Evolutionary conservation across 2,113 vertebrate species (phyloP), one percentile per base, ranked within the genome.

Genomic region (Columba janthina): DNA sequence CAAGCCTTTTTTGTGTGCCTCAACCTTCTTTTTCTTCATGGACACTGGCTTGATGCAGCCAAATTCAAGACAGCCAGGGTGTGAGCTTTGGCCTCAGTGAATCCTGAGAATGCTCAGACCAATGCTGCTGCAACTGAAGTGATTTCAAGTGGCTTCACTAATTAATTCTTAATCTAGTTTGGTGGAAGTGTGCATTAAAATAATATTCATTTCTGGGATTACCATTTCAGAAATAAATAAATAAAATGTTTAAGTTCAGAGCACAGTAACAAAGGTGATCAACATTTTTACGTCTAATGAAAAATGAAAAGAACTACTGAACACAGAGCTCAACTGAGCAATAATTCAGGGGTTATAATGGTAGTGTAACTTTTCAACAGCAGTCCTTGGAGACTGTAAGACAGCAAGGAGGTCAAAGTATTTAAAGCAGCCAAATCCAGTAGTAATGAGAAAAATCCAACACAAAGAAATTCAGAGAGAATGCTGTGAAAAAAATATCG

Each of bases 381-480:
- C 65, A 81, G 32, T 77, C 80, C 61, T 89, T 36, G 28, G 51
- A 91, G 54, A 82, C 6, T 28, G 6, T 36, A 71, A 85, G 50
- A 80, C 5, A 88, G 67, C 67, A 94, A 80, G 19, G 56, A 90
- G 57, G 56, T 70, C 90, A 90, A 91, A 88, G 72, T 77, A 80
- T 77, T 93, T 83, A 67, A 91, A 91, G 38, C 42, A 79, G 34
- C 26, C 88, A 44, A 83, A 93, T 66, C 48, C 66, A 25, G 20
- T 22, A 44, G 40, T 53, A 93, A 95, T 92, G 78, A 91, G 67
- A 92, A 93, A 89, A 91, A 80, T 8, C 5, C 25, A 80, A 51
- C 40, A 60, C n/a, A 88, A 75, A 91, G 20, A 88, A 88, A 60
- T 44, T 69, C 38, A 12, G 34, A 79, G 12, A 82, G 14, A 81